Evolutionary conservation across 2,113 vertebrate genomes (phyloP).

Genomic region (Ailurus styani): DNA sequence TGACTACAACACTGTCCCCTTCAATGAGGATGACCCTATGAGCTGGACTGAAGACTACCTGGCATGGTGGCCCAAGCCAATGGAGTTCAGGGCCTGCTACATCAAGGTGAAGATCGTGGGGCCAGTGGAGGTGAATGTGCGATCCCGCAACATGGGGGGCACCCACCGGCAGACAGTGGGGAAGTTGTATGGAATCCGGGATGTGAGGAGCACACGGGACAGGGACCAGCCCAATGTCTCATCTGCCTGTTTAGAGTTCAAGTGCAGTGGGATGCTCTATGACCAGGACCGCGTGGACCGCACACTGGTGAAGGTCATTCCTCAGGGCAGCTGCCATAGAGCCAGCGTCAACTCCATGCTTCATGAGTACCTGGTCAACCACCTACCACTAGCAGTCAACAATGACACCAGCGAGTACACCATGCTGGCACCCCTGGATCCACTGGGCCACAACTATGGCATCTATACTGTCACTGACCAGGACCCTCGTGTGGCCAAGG

Average conservation of each 20-base stretch:
- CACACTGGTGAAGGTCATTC: slow-evolving; percentile 92
- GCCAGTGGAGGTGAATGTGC: slow-evolving; percentile 91
- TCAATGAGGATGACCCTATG: slow-evolving; percentile 96
- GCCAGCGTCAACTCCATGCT: slow-evolving; percentile 91
- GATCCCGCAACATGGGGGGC: slow-evolving; percentile 96
- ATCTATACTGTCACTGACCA: slow-evolving; percentile 99
- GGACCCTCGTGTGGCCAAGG: slow-evolving; percentile 94
- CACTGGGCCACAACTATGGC: slow-evolving; percentile 96
- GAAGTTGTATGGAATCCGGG: slow-evolving; percentile 94
- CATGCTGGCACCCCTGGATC: slow-evolving; percentile 96
- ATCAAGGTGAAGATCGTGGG: slow-evolving; percentile 93
- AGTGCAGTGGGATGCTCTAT: slow-evolving; percentile 97
- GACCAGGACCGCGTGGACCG: slow-evolving; percentile 96
- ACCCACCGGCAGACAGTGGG: slow-evolving; percentile 93
- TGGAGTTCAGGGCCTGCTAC: slow-evolving; percentile 97
- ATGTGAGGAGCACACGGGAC: slow-evolving; percentile 92
- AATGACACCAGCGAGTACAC: slow-evolving; percentile 96
- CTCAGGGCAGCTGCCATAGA: slow-evolving; percentile 93
- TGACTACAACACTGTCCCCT: slow-evolving; percentile 95
- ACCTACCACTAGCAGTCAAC: slow-evolving; percentile 94
- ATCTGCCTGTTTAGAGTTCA: slow-evolving; percentile 95
- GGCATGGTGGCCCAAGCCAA: slow-evolving; percentile 98
- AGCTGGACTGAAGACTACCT: slow-evolving; percentile 98
- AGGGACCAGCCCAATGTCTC: slow-evolving; percentile 84
- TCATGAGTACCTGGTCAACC: slow-evolving; percentile 97